These are phyloP conservation scores for Eristalinus aeneus DNA, from an alignment of 2,888 invertebrate genomes.

Conservation along the genomic window DNA sequence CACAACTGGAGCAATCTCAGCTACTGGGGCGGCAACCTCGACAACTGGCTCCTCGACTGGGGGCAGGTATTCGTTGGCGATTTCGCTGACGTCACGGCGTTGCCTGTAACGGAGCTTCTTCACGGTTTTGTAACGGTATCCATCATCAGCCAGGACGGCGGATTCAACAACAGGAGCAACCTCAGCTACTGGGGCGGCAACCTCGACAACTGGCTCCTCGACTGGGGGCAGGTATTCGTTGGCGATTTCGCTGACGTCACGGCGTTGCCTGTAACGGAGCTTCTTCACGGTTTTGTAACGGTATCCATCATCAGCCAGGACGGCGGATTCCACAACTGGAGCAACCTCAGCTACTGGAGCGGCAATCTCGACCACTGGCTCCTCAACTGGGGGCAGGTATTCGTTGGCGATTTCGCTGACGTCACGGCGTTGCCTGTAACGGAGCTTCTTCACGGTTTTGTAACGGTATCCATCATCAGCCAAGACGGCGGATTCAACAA, in stretches of 20 bases:
- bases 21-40: slow-evolving; percentile 12
- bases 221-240: slow-evolving; percentile 71
- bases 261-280: slow-evolving; percentile 56
- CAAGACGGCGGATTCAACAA: slow-evolving; percentile 38
- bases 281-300: slow-evolving; percentile 35
- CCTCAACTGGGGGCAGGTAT: slow-evolving; percentile 69
- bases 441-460: slow-evolving; percentile 74
- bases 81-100: slow-evolving; percentile 76
- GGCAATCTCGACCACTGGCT: slow-evolving; percentile 46
- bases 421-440: slow-evolving; percentile 72
- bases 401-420: slow-evolving; percentile 73
- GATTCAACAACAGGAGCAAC: slow-evolving; percentile 31
- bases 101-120: slow-evolving; percentile 74
- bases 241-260: slow-evolving; percentile 73
- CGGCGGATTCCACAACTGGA: slow-evolving; percentile 27
- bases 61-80: slow-evolving; percentile 72
- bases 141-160: slow-evolving; percentile 74
- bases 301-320: slow-evolving; percentile 41
- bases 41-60: slow-evolving; percentile 50
- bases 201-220: slow-evolving; percentile 18
- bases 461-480: slow-evolving; percentile 72
- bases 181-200: slow-evolving; percentile 27
- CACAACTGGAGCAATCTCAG: slow-evolving; percentile 36
- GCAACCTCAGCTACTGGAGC: slow-evolving; percentile 31
- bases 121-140: slow-evolving; percentile 78